Percentiles rank a stretch among this genome's conserved stretches.
Evolutionary conservation across 2,888 invertebrate genomes (phyloP).

Genomic region (Arenicola marina): DNA sequence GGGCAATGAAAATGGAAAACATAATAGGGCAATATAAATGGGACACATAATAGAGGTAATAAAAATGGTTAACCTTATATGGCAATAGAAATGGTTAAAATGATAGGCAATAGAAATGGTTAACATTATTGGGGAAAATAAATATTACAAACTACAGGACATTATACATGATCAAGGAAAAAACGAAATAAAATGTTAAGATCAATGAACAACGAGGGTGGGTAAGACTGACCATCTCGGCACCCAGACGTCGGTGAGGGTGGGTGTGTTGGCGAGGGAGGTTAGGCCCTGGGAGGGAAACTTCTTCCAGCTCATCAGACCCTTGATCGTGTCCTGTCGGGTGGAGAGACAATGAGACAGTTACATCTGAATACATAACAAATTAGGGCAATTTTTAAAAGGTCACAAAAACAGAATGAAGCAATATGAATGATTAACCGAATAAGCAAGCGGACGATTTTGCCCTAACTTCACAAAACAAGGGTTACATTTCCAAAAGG

Average conservation of each 20-base stretch:
- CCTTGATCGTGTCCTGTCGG: conserved; percentile 53
- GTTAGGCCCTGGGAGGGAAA: conserved; percentile 59
- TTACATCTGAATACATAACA: neutral
- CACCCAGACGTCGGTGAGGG: conserved; percentile 58
- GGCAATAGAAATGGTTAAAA: no score
- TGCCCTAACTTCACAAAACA: neutral
- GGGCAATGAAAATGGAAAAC: no score
- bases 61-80: no score
- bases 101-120: no score
- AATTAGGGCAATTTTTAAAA: neutral
- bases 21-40: no score
- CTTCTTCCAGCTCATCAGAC: conserved; percentile 60
- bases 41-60: no score
- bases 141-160: no score
- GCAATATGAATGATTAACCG: neutral
- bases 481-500: no score
- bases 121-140: no score
- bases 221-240: conserved; percentile 54
- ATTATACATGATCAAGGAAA: no score
- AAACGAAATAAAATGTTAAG: no score
- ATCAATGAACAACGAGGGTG: no score
- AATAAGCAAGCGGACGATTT: neutral
- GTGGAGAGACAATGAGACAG: neutral
- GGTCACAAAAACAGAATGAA: neutral
- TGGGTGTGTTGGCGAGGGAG: conserved; percentile 54